Percentiles rank a stretch among this genome's conserved stretches.
Conservation (phyloP, 2,113 vertebrate species). For the Pachypanchax playfairii region DNA sequence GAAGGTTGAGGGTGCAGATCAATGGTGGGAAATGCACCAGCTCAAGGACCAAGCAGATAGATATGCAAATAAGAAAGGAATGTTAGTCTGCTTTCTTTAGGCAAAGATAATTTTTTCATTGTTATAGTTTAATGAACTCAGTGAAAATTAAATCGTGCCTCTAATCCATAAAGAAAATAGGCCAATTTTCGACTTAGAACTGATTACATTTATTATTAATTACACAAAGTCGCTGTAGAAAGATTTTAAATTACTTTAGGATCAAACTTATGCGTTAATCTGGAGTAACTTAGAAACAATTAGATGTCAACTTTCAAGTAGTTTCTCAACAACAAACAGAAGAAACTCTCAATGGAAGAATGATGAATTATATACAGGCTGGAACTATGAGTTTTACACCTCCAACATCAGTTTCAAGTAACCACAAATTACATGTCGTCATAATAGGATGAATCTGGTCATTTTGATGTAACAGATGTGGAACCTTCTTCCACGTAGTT, state of each 20-base stretch:
- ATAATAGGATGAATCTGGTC: too few relatives aligned
- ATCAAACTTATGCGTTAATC: not conserved
- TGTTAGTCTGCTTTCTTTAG: constrained; percentile 7
- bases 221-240: too few relatives aligned
- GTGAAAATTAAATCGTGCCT: constrained; percentile 26
- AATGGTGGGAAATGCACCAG: not conserved
- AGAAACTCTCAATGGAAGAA: too few relatives aligned
- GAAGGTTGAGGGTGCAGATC: not conserved
- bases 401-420: too few relatives aligned
- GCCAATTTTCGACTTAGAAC: constrained; percentile 33
- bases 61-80: constrained; percentile 19
- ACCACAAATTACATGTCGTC: too few relatives aligned
- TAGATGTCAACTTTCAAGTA: not conserved
- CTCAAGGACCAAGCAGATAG: constrained; percentile 10
- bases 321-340: too few relatives aligned
- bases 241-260: constrained; percentile 1
- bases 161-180: constrained; percentile 36
- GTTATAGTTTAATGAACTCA: constrained; percentile 39
- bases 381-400: too few relatives aligned
- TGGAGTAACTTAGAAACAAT: not conserved
- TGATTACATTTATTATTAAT: constrained; percentile 20
- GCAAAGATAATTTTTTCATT: constrained; percentile 43
- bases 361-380: too few relatives aligned
- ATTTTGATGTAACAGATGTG: too few relatives aligned
- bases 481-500: too few relatives aligned